Base-by-base conservation (phyloP, 2,888 invertebrate species). In the Patella ulyssiponensis region DNA sequence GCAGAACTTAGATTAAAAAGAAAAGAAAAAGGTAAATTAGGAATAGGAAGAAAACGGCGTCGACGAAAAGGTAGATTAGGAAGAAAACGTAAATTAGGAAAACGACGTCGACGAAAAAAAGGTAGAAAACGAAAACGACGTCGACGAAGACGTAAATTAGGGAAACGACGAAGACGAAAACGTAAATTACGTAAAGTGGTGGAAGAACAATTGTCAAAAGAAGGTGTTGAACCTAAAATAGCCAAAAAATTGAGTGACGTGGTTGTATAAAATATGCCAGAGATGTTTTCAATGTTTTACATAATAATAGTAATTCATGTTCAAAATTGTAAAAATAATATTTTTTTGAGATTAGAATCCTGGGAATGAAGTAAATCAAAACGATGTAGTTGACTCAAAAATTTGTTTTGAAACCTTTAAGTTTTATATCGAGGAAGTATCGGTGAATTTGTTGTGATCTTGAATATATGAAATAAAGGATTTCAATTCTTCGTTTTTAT, bases 1-100 rank as follows among this genome's bases (percentile, higher is more conserved):
- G 70, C 64, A 73, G 9, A 70, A 71, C 69, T 33, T 77, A 70
- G 7, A 27, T 1, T 23, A 77, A 23, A 71, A 77, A 58, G 71
- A 58, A 53, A 58, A 69, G n/a, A 23, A 44, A 70, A 51, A 20
- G 20, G 64, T 53, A 53, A 27, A 33, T 2, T 17, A n/a, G 70
- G 20, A 17, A 14, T 72, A 51, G 64, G 17, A 74, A 51, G 23
- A 58, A 44, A 33, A 20, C 56, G 27, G n/a, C n/a, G 27, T 17
- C 27, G 33, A 74, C 20, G 33, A 33, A 74, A 51, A 20, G 23
- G 64, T n/a, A 64, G 4, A 58, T 17, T n/a, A 20, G 20, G 64
- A 58, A 20, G n/a, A n/a, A n/a, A 58, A 74, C 56, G 2, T 56
- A 74, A 33, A 53, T n/a, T 27, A 51, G 64, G 17, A 74, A 51